Evolutionary conservation across 2,888 invertebrate species (phyloP), one percentile per base, ranked within the genome.

Genomic region (Paralinhomoeus sp.): DNA sequence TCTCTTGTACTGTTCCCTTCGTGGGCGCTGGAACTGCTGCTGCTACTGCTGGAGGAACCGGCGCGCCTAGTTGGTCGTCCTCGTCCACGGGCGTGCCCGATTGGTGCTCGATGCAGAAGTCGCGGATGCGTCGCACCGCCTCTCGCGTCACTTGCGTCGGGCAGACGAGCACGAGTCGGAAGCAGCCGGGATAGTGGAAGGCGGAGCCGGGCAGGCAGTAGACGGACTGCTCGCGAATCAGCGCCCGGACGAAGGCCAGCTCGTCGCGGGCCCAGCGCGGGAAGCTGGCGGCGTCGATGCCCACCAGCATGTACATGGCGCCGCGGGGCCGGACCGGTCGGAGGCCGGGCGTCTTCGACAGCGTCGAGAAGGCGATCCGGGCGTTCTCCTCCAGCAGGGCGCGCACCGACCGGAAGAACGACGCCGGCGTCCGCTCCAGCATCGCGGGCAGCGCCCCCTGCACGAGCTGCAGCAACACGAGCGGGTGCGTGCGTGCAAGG

Each of bases 251-350:
- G 62, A 97, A 87, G 50, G 82, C 75, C 31, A 81, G 71, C 56
- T 87, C 89, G 53, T 74, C 75, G 27, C 5, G 9, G n/a, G n/a
- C 18, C 56, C 84, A 80, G 49, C 73, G 70, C 1, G 82, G 80
- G 62, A 87, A 93, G 48, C 73, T 68, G 1, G 73, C 66, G 64
- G 81, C 74, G 57, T 85, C 77, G 53, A 77, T 69, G 48, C 72
- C 71, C 44, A 76, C 78, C 85, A 93, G 87, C 82, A 93, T 87
- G 64, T 93, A 97, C 91, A 97, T 91, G 3, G 91, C 87, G 34
- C 91, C 93, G 53, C 77, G 75, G 1, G 93, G 91, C 78, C 83
- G 82, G 43, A 83, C 74, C 0, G 91, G 87, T 23, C 73, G 74
- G 41, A 97, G 63, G 1, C 91, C 93, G 24, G 75, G 75, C 17